A percentile compares a stretch with the other conserved stretches of the same genome.
These are phyloP conservation scores for Idaea straminata DNA, from an alignment of 2,888 invertebrate genomes.

Conservation along the genomic window DNA sequence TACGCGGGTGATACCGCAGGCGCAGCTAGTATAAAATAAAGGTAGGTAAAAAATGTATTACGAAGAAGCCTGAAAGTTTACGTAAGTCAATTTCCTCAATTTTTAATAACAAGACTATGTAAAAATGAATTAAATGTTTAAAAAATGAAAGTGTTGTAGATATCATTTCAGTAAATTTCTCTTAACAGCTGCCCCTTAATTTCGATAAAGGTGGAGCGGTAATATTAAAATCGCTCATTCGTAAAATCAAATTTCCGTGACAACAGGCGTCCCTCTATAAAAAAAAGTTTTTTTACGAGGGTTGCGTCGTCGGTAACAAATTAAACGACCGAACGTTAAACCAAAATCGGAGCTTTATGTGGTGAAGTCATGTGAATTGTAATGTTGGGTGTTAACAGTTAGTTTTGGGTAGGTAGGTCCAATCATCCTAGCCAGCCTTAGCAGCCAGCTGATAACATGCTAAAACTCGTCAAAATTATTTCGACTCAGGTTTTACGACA, in stretches of 20 bases:
- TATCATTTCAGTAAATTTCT: conserved; percentile 5
- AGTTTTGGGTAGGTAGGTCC: neutral
- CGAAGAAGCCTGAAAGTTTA: neutral
- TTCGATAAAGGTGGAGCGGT: conserved; percentile 30
- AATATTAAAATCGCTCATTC: conserved; percentile 54
- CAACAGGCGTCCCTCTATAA: conserved; percentile 47
- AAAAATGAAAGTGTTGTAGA: neutral
- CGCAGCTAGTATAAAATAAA: too few species aligned
- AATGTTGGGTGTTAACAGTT: neutral
- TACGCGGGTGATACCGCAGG: too few species aligned
- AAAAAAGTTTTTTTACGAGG: conserved; percentile 42
- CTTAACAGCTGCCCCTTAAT: conserved; percentile 11
- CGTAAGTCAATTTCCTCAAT: neutral
- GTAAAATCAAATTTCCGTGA: conserved; percentile 61
- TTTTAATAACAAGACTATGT: neutral
- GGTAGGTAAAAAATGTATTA: too few species aligned
- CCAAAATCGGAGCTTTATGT: conserved; percentile 26
- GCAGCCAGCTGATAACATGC: neutral
- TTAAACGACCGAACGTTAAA: conserved; percentile 37
- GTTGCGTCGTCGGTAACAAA: conserved; percentile 31
- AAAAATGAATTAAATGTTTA: conserved; percentile 4
- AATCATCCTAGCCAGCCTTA: neutral
- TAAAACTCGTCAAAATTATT: too few species aligned
- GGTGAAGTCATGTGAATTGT: conserved; percentile 8
- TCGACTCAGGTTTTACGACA: too few species aligned